These are phyloP conservation scores for Phyllotis vaccarum DNA, from an alignment of 2,797 vertebrate genomes.

Conservation along the genomic window DNA sequence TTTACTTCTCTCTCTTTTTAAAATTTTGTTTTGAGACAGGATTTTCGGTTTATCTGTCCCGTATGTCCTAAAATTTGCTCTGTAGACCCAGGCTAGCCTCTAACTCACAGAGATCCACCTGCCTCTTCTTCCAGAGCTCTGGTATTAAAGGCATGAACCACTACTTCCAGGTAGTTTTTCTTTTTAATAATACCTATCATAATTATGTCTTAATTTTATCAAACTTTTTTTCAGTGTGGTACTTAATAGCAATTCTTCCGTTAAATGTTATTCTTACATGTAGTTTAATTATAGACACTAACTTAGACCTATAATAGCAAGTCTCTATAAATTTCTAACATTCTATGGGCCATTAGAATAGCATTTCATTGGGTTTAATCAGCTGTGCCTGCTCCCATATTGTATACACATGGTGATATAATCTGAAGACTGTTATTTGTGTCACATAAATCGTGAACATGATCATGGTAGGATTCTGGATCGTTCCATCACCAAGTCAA, in stretches of 20 bases:
- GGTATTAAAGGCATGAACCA: neutral
- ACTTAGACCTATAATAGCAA: neutral
- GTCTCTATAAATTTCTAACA: neutral
- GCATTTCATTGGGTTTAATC: neutral
- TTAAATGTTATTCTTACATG: neutral
- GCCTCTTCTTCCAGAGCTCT: neutral
- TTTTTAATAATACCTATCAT: neutral
- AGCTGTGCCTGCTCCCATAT: fast-evolving
- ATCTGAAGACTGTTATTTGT: neutral
- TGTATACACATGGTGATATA: too few species aligned
- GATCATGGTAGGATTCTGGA: neutral
- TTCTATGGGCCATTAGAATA: neutral
- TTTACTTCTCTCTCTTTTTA: neutral
- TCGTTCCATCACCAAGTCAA: neutral
- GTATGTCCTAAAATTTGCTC: neutral
- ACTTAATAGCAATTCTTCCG: neutral
- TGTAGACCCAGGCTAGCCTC: neutral
- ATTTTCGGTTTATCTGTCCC: neutral
- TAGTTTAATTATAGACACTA: neutral
- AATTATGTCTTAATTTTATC: neutral
- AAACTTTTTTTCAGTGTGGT: neutral
- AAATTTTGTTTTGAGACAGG: neutral
- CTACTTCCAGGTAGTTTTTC: neutral
- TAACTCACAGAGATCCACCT: neutral
- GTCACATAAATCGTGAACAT: neutral